Base-by-base conservation (phyloP, 2,113 vertebrate genomes). In the Tyto alba region DNA sequence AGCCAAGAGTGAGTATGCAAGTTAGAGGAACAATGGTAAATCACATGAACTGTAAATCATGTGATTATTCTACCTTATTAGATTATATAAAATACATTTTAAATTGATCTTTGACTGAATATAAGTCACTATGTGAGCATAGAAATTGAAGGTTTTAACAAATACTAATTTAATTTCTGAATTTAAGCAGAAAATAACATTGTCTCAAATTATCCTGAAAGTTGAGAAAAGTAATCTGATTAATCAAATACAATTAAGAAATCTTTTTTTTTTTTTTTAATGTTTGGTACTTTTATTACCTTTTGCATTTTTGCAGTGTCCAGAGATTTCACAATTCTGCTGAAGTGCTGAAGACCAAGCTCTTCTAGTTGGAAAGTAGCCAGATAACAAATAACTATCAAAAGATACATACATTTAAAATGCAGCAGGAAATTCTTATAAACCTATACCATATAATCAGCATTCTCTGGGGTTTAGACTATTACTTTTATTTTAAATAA, bases 381-480 rank as follows among this genome's bases (percentile, higher is more conserved):
- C 93, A 99, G 97, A 88, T 99, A 99, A 96, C 98, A 98, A 94
- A 99, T 97, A 94, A 99, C 99, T 99, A 53, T n/a, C 82, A 97
- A 96, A 79, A 94, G 52, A 96, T 55, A 68, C 14, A 96, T 5
- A 88, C 2, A 91, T 50, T 94, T 81, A 90, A 94, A 96, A 95
- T 72, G 11, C 40, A 84, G 41, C 32, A 81, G 73, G 12, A 25
- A 72, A 60, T 67, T 85, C 43, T 75, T 74, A 66, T 36, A 83
- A 83, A 43, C 23, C 8, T 50, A 16, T 48, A 73, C 6, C 34
- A 27, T 71, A 38, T 18, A 77, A 6, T 67, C 43, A 78, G 6
- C 16, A 53, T 34, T 34, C 29, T 78, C 41, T 68, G 7, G 30
- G 60, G 75, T 93, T 85, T 76, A 85, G 40, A 56, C 56, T 32